phyloP scores from a whole-genome alignment of 2,888 invertebrate genomes.

The Macropis europaea region DNA sequence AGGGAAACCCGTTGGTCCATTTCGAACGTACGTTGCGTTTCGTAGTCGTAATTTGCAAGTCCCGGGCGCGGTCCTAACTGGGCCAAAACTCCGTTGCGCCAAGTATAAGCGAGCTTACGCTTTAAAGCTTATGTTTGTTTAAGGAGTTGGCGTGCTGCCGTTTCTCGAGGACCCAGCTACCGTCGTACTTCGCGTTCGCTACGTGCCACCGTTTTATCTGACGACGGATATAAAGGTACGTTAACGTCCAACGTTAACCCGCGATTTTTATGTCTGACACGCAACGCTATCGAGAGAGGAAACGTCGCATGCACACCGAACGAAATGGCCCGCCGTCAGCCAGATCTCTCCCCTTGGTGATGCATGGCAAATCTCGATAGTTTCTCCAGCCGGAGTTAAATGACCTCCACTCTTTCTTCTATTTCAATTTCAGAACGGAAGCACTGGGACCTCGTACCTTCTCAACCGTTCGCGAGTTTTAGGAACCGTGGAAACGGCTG shows the following conservation, averaged over 20 bases:
- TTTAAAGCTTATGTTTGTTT: slow-evolving; percentile 71
- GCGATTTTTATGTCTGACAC: not conserved
- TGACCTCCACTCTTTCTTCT: too few relatives aligned
- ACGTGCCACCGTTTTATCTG: slow-evolving; percentile 20
- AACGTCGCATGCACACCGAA: too few relatives aligned
- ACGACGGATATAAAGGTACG: not conserved
- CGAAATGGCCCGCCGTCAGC: too few relatives aligned
- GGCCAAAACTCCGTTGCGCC: slow-evolving; percentile 62
- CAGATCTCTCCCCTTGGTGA: too few relatives aligned
- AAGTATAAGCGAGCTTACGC: slow-evolving; percentile 69
- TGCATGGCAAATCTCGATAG: too few relatives aligned
- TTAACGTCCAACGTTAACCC: not conserved
- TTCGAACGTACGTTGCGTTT: slow-evolving; percentile 66
- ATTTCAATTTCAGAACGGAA: too few relatives aligned
- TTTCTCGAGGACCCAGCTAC: slow-evolving; percentile 42
- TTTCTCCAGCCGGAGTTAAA: too few relatives aligned
- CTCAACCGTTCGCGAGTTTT: too few relatives aligned
- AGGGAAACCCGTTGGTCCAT: slow-evolving; percentile 47
- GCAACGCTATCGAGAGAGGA: not conserved
- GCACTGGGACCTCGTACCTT: too few relatives aligned
- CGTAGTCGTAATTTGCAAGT: slow-evolving; percentile 72
- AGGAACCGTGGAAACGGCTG: too few relatives aligned
- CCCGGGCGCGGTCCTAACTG: slow-evolving; percentile 58
- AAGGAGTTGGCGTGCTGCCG: slow-evolving; percentile 69
- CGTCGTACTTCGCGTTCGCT: slow-evolving; percentile 34